Evolutionary conservation across 2,888 invertebrate genomes (phyloP), one percentile per base, ranked within the genome.

Genomic region (Xestobium rufovillosum): DNA sequence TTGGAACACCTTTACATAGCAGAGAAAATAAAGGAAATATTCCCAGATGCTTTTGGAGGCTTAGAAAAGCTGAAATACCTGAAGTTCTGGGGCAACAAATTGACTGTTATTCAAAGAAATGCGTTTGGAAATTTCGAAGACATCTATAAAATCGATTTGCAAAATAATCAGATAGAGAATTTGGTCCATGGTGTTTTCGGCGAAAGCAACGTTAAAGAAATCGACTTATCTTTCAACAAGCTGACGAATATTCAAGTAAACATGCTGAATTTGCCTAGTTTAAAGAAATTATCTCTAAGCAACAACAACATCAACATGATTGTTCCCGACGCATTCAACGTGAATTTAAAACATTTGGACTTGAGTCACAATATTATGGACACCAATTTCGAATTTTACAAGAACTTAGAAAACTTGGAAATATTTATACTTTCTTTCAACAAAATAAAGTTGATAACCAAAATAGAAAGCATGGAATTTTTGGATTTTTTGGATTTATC

Each of bases 161-260:
- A 19, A 19, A n/a, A 19, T 6, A 19, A 19, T n/a, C n/a, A 8
- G 23, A 19, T 19, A 8, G 23, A 19, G n/a, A 19, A 19, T n/a
- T n/a, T 19, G 6, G 23, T 19, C 6, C 23, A 19, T 19, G 23
- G 23, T n/a, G 6, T 19, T 19, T 19, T 6, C n/a, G 23, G n/a
- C 6, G 23, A n/a, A 6, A 19, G 23, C 23, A 8, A 19, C 23
- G n/a, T 19, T 8, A 19, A n/a, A 19, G 23, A 19, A 19, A n/a
- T 19, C n/a, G 23, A 19, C n/a, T 19, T 19, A 19, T 19, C 23
- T 6, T 19, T 19, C 23, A 19, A 19, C 23, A 19, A 19, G 23
- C 23, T 19, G 6, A 19, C 23, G 23, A 19, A 19, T n/a, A 6
- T 19, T 6, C 23, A 19, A n/a, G 23, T 19, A n/a, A 19, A 19